These are phyloP conservation scores for human DNA, from an alignment of 2,113 vertebrate species.

Conservation along the genomic window DNA sequence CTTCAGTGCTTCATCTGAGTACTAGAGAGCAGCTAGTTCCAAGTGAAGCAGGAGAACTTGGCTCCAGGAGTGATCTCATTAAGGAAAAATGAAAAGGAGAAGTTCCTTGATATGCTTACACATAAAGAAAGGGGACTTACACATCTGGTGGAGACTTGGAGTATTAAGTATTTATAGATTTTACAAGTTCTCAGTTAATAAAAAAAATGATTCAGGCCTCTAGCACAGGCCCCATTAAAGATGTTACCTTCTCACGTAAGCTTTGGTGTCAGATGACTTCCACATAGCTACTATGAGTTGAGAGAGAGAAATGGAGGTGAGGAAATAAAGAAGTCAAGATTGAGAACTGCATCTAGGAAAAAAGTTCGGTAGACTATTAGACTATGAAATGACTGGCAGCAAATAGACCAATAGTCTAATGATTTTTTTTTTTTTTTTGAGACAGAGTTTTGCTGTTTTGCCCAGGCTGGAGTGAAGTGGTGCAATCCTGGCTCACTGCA, in stretches of 20 bases:
- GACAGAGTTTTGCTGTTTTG: too few relatives aligned
- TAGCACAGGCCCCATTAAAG: neutral
- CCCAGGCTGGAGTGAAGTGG: too few relatives aligned
- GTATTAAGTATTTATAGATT: neutral
- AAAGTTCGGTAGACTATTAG: neutral
- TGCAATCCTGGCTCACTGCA: too few relatives aligned
- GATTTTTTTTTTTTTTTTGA: neutral
- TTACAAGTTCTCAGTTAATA: neutral
- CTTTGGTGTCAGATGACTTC: neutral
- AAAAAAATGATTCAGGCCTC: neutral
- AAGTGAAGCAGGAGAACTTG: neutral
- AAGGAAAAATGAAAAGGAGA: neutral
- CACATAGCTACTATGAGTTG: neutral
- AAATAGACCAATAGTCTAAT: neutral
- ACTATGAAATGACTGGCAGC: neutral
- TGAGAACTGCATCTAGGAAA: neutral
- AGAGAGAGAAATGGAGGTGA: neutral
- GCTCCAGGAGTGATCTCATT: neutral
- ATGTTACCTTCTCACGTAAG: neutral
- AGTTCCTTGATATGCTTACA: neutral
- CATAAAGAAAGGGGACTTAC: neutral
- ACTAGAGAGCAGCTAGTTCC: neutral
- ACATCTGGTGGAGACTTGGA: slow-evolving; percentile 4
- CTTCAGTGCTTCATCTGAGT: neutral
- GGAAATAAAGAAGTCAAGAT: neutral